These are phyloP conservation scores for Sebastes umbrosus DNA, from an alignment of 2,797 vertebrate genomes.

Conservation along the genomic window DNA sequence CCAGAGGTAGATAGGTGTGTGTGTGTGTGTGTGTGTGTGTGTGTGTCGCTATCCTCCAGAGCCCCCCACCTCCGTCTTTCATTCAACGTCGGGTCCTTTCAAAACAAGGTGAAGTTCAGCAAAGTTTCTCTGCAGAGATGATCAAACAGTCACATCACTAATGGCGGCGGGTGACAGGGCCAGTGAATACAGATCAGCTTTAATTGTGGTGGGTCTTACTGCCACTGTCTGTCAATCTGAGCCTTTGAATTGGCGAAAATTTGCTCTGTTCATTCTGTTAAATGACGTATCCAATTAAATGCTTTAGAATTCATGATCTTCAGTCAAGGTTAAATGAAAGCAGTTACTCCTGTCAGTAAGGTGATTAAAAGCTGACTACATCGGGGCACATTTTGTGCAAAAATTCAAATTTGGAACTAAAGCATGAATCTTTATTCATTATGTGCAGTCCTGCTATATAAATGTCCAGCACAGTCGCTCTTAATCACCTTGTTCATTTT, in stretches of 20 bases:
- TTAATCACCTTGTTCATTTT: constrained; percentile 98
- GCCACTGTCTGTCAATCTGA: constrained; percentile 99
- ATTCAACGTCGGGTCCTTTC: constrained; percentile 86
- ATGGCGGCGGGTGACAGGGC: constrained; percentile 95
- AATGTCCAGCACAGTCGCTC: constrained; percentile 94
- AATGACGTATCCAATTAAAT: constrained; percentile 99
- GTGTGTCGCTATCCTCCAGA: constrained; percentile 19
- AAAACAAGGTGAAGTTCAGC: constrained; percentile 95
- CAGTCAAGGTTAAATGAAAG: constrained; percentile 99
- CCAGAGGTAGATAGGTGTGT: constrained; percentile 32
- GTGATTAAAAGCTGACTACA: constrained; percentile 99
- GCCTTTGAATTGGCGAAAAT: constrained; percentile 99
- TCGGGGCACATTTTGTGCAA: constrained; percentile 96
- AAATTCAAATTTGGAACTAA: constrained; percentile 99
- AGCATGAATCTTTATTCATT: constrained; percentile 99
- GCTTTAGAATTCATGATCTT: constrained; percentile 99
- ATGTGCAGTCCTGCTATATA: constrained; percentile 93
- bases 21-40: neutral
- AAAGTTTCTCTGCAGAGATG: constrained; percentile 89
- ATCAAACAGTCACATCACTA: constrained; percentile 94
- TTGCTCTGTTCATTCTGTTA: constrained; percentile 99
- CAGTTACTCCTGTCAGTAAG: constrained; percentile 99
- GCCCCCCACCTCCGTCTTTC: constrained; percentile 66
- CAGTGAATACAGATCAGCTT: constrained; percentile 97
- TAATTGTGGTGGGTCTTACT: constrained; percentile 99